Evolutionary conservation across 2,113 vertebrate species (phyloP), one percentile per base, ranked within the genome.

Genomic region (Mola mola): DNA sequence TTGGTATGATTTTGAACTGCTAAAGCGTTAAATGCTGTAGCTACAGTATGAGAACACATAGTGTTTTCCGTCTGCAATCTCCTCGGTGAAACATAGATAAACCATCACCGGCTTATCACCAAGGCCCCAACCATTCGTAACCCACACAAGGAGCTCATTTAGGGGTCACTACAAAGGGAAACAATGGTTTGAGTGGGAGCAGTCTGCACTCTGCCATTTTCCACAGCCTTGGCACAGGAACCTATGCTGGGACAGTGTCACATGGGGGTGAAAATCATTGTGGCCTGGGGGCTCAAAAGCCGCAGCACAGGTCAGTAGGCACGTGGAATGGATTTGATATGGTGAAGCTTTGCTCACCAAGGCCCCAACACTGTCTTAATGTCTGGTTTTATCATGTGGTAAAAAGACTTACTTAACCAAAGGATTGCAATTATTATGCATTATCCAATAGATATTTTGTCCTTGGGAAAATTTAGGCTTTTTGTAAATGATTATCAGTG

Each of bases 161-260:
- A 6, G 69, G 78, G 43, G 65, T 87, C 68, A 73, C 68, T 84
- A 78, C 68, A 85, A 84, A 86, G 56, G 44, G 36, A 74, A 79
- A 77, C 67, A 78, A 77, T 74, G 73, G 73, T 76, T 77, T 67
- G 69, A 80, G 87, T 87, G 66, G 78, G 82, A 88, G 86, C 64
- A 65, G 59, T 74, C 77, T 70, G 63, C 29, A 17, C 43, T 72
- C 48, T 71, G 63, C 51, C 40, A 67, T 82, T 86, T 74, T 34
- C 76, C 69, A 1, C 83, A 84, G 60, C 57, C 69, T 72, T 74
- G 84, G 70, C 53, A 76, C 29, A 29, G 72, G 78, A n/a, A 81
- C 67, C 60, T 63, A 51, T 22, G 57, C 50, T 53, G 37, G 31
- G 43, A 61, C 5, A 0, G 26, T n/a, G 51, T 79, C 75, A 81